phyloP scores from a whole-genome alignment of 2,888 invertebrate species.

The Tetanocera ferruginea region DNA sequence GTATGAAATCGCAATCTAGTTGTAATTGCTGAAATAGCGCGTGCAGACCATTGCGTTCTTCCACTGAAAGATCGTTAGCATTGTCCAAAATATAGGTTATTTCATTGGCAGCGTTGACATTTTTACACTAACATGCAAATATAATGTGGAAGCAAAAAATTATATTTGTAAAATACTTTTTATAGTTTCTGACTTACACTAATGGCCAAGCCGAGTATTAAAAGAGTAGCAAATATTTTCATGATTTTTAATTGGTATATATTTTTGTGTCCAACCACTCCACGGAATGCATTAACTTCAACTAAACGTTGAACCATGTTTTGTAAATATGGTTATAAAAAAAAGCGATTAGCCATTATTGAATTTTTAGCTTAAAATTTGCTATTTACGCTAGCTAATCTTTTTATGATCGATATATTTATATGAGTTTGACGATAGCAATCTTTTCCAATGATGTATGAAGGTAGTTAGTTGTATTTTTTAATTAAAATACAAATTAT shows the following conservation, averaged over 20 bases:
- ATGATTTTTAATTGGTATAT: neutral
- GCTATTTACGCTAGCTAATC: neutral
- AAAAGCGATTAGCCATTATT: no score
- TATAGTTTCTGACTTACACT: neutral
- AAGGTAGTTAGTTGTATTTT: no score
- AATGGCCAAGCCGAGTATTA: slow-evolving; percentile 1
- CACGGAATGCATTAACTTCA: no score
- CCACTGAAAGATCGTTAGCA: slow-evolving; percentile 49
- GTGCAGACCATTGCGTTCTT: slow-evolving; percentile 53
- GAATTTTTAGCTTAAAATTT: neutral
- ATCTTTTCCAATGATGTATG: no score
- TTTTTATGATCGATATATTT: neutral
- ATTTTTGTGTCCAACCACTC: no score
- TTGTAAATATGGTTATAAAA: no score
- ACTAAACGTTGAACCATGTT: no score
- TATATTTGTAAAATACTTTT: neutral
- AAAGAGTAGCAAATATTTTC: neutral
- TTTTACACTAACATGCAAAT: slow-evolving; percentile 12
- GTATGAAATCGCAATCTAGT: slow-evolving; percentile 56
- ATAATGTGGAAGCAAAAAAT: neutral
- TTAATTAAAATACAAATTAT: neutral
- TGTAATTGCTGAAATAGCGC: slow-evolving; percentile 58
- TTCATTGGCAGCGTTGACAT: slow-evolving; percentile 37
- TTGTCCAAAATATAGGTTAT: slow-evolving; percentile 43
- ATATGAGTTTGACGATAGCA: no score